Evolutionary conservation across 2,888 invertebrate species (phyloP), one percentile per base, ranked within the genome.

Genomic region (Rugalucina vietnamica): DNA sequence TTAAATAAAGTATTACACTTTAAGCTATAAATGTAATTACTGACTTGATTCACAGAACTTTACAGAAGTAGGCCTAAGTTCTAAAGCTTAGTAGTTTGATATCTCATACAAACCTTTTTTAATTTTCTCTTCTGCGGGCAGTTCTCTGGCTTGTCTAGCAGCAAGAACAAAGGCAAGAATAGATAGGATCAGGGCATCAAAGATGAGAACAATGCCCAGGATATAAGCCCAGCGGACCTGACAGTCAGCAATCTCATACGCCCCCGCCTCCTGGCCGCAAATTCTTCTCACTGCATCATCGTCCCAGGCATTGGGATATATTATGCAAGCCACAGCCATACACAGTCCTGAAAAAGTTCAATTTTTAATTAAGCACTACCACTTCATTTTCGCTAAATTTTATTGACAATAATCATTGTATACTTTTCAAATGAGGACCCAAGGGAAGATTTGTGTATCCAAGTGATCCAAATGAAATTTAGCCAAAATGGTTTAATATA

Each of bases 121-220:
- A 34, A 90, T 88, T 60, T 90, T 86, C 34, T 65, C 65, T 34
- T 72, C 49, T 39, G 72, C 37, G 18, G 93, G 92, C 54, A 93
- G 83, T 29, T 91, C 87, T 57, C 93, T 93, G 32, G 94, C 94
- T 95, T 99, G 98, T 80, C 98, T 96, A 8, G 98, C 97, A 43
- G 98, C 98, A 90, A 99, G 96, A 91, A 98, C 98, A 95, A 99
- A 99, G 21, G 99, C 99, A 82, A 99, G 96, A 0, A 97, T 97
- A 0, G 98, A 97, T 87, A 98, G 96, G 84, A 98, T 98, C 76
- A 97, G 96, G 76, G 98, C 98, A 95, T 98, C 98, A 85, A 95
- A 95, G 79, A 98, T 97, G 0, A 97, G 98, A 86, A 99, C 98
- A 84, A 98, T 97, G 8, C 98, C 98, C 91, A 99, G 96, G 18